phyloP scores from a whole-genome alignment of 2,888 invertebrate genomes.

The Proisotoma minuta region DNA sequence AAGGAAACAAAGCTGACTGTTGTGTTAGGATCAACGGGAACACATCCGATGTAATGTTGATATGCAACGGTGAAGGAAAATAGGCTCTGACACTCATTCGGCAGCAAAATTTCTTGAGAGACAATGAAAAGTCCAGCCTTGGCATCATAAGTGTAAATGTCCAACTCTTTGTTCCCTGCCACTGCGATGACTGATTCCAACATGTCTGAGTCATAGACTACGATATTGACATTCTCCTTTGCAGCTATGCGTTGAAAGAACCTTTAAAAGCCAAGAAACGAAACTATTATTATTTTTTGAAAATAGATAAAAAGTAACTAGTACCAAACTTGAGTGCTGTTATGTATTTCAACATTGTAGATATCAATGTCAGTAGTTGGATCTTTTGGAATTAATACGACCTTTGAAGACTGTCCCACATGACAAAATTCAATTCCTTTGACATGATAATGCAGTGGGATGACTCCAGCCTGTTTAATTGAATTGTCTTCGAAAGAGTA shows the following conservation, averaged over 20 bases:
- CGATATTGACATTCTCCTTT: conserved; percentile 8
- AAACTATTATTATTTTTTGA: not conserved
- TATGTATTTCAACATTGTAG: conserved; percentile 25
- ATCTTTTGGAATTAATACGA: conserved; percentile 27
- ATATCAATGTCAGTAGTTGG: conserved; percentile 21
- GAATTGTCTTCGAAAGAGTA: conserved; percentile 15
- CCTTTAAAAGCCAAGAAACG: conserved; percentile 3
- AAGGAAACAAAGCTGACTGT: conserved; percentile 26
- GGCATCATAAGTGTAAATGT: conserved; percentile 22
- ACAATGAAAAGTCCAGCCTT: conserved; percentile 14
- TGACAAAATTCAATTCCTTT: conserved; percentile 25
- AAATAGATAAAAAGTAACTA: not conserved
- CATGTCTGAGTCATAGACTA: conserved; percentile 27
- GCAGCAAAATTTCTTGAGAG: conserved; percentile 8
- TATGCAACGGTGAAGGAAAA: conserved; percentile 33
- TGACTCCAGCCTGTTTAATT: conserved; percentile 16
- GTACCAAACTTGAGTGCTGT: conserved; percentile 33
- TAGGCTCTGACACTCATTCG: conserved; percentile 14
- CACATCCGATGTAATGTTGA: conserved; percentile 30
- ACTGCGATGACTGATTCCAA: conserved; percentile 26
- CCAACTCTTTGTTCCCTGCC: conserved; percentile 9
- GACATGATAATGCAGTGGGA: conserved; percentile 30
- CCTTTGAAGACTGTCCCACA: conserved; percentile 12
- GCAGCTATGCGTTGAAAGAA: conserved; percentile 22
- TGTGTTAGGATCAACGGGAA: conserved; percentile 12